Evolutionary conservation across 2,888 invertebrate genomes (phyloP).

Genomic region (Agrypnus murinus): DNA sequence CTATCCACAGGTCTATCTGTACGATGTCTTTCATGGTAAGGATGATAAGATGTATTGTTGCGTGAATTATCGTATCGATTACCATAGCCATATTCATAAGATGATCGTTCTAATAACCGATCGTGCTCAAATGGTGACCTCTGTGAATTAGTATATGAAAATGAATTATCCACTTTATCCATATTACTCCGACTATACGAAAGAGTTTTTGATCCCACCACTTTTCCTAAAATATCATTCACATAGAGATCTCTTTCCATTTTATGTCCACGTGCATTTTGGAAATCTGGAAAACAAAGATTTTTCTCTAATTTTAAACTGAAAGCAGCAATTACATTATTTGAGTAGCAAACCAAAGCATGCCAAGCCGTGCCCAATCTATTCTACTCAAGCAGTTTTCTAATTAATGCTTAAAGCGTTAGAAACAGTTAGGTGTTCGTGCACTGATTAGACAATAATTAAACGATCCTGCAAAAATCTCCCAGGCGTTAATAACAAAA

Average conservation of each 20-base stretch:
- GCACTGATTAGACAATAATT: slow-evolving; percentile 29
- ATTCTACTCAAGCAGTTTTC: not conserved
- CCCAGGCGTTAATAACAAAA: slow-evolving; percentile 46
- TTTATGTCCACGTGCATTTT: slow-evolving; percentile 78
- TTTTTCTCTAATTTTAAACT: not conserved
- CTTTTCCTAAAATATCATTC: slow-evolving; percentile 62
- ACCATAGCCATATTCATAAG: too few relatives aligned
- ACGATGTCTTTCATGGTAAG: too few relatives aligned
- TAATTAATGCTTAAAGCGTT: slow-evolving; percentile 25
- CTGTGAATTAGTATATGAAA: too few relatives aligned
- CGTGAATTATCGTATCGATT: too few relatives aligned
- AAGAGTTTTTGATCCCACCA: slow-evolving; percentile 12
- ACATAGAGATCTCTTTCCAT: slow-evolving; percentile 79
- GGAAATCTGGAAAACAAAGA: slow-evolving; percentile 73
- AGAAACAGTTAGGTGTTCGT: slow-evolving; percentile 23
- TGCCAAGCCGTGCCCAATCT: not conserved
- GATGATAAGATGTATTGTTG: too few relatives aligned
- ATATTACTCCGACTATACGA: too few relatives aligned
- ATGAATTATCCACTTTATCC: too few relatives aligned
- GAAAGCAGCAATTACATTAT: too few relatives aligned
- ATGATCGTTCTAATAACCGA: too few relatives aligned
- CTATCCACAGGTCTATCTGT: too few relatives aligned
- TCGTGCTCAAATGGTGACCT: too few relatives aligned
- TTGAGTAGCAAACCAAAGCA: too few relatives aligned
- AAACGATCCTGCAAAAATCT: slow-evolving; percentile 27